Evolutionary conservation across 2,797 vertebrate species (phyloP), one percentile per base, ranked within the genome.

Genomic region (Hemibagrus guttatus): DNA sequence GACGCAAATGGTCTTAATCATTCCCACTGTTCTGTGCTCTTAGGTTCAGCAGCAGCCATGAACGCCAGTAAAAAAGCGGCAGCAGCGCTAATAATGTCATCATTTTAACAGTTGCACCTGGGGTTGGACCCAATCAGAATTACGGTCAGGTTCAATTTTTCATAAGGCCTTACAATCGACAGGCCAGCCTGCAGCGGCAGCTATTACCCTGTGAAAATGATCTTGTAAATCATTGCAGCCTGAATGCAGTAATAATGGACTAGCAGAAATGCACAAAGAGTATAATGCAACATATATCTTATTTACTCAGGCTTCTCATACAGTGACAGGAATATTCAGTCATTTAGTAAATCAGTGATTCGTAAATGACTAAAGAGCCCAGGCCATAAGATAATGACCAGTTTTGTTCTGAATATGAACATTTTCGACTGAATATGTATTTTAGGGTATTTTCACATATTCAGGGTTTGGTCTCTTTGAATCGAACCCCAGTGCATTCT

Each of bases 1-100:
- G 87, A 90, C 83, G 68, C 86, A 89, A 68, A 84, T 46, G 63
- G 66, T 64, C 68, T 85, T 81, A 89, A 84, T 87, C 81, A 81
- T 63, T 84, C 84, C 58, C 83, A 49, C 64, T 58, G 69, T 58
- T 83, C 69, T 78, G 83, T 17, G 26, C 49, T 61, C 76, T 84
- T 21, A 23, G 79, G 71, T 85, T 83, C 19, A 56, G 85, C 69
- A 42, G 84, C 88, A 69, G 63, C 76, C 63, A 61, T 2, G 81
- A 49, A 63, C 5, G 68, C 42, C 49, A 56, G 68, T 81, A 81
- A 84, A 82, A 84, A 86, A 63, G 52, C 46, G n/a, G 78, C 14
- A 84, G 84, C 39, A 21, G 64, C 52, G 13, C 82, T 59, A 81
- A 79, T 85, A 78, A 85, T n/a, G 42, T 61, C 39, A 39, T 59